Evolutionary conservation across 1,140 invertebrate genomes (phyloP).

Genomic region (Araneus ventricosus): DNA sequence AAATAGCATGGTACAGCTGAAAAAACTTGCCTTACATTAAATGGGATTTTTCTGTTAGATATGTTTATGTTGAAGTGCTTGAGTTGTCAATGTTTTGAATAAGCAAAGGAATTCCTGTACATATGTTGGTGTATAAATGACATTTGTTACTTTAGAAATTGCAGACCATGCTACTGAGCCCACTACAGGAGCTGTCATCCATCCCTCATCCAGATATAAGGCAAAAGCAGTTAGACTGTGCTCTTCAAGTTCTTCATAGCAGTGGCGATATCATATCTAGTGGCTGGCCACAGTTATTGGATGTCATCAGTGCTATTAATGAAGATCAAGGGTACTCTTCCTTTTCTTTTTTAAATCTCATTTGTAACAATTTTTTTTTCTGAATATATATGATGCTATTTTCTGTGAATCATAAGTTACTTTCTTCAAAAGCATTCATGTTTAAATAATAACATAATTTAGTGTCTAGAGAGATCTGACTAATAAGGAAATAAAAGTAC

Average conservation of each 20-base stretch:
- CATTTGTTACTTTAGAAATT: slow-evolving; percentile 84
- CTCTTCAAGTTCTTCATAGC: slow-evolving; percentile 94
- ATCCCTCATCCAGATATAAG: slow-evolving; percentile 95
- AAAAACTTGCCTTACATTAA: no score
- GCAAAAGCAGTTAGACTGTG: slow-evolving; percentile 96
- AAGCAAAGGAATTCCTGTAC: no score
- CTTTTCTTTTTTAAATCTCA: no score
- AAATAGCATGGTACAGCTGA: no score
- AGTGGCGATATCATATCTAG: slow-evolving; percentile 94
- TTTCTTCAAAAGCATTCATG: no score
- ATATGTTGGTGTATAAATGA: neutral
- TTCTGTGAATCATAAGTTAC: no score
- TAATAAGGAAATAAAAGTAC: no score
- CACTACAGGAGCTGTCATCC: slow-evolving; percentile 92
- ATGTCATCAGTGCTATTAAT: slow-evolving; percentile 95
- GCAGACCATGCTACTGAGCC: slow-evolving; percentile 91
- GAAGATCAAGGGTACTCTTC: slow-evolving; percentile 90
- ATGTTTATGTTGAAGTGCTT: no score
- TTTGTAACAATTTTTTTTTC: neutral
- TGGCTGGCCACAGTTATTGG: slow-evolving; percentile 96
- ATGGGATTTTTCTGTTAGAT: no score
- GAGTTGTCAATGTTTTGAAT: no score
- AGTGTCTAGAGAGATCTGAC: no score
- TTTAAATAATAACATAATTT: no score
- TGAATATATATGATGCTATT: neutral